Conservation (phyloP, 2,113 vertebrate species). For the Meriones unguiculatus region DNA sequence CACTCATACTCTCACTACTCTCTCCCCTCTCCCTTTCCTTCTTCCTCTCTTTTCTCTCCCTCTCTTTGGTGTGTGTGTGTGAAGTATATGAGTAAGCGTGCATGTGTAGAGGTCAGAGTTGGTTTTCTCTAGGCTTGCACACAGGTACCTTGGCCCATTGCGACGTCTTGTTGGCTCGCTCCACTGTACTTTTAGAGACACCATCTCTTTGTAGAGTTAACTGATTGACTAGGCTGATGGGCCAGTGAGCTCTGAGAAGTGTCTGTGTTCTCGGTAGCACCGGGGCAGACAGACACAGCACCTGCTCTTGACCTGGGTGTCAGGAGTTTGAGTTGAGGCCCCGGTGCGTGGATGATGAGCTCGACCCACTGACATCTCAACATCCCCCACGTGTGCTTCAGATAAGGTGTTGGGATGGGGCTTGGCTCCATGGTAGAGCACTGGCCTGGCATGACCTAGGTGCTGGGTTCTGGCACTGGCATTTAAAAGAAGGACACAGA, state of each 20-base stretch:
- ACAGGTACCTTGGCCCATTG: neutral
- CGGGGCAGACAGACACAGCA: neutral
- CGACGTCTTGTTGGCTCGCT: neutral
- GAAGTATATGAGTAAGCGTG: too few species aligned
- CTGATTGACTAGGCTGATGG: neutral
- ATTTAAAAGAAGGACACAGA: neutral
- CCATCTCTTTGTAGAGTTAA: neutral
- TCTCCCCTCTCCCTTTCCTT: too few species aligned
- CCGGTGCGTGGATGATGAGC: neutral
- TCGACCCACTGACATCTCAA: neutral
- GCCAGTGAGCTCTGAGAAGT: neutral
- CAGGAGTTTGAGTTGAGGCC: neutral
- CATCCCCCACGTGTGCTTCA: neutral
- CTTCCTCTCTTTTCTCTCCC: neutral
- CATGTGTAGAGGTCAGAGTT: neutral
- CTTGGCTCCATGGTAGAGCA: neutral
- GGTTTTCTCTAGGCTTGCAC: neutral
- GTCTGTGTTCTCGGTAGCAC: neutral
- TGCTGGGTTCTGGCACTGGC: too few species aligned
- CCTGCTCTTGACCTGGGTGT: too few species aligned
- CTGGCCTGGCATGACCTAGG: neutral
- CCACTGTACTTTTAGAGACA: neutral
- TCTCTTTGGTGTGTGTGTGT: neutral
- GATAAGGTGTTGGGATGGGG: neutral
- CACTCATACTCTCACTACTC: neutral